phyloP scores from a whole-genome alignment of 1,140 invertebrate genomes.

The roundworm (Caenorhabditis elegans) region WBcel235 BX284602.5:8873501-8874000 shows the following conservation, averaged over 20 bases:
- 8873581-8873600: too few species aligned
- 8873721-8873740: background rate
- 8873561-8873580: too few species aligned
- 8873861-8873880: background rate
- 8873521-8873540: too few species aligned
- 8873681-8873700: background rate
- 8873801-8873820: constrained; percentile 15
- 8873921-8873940: constrained; percentile 32
- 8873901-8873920: constrained; percentile 31
- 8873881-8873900: background rate
- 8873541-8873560: too few species aligned
- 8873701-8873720: too few species aligned
- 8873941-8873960: background rate
- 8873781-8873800: background rate
- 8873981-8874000: too few species aligned
- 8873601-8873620: too few species aligned
- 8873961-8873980: background rate
- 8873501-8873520: too few species aligned
- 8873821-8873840: constrained; percentile 17
- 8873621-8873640: background rate
- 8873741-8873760: background rate
- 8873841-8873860: constrained; percentile 13
- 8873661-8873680: constrained; percentile 17
- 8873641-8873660: constrained; percentile 13
- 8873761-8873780: background rate